These are phyloP conservation scores for Itoplectis maculator DNA, from an alignment of 2,888 invertebrate genomes.

Conservation along the genomic window DNA sequence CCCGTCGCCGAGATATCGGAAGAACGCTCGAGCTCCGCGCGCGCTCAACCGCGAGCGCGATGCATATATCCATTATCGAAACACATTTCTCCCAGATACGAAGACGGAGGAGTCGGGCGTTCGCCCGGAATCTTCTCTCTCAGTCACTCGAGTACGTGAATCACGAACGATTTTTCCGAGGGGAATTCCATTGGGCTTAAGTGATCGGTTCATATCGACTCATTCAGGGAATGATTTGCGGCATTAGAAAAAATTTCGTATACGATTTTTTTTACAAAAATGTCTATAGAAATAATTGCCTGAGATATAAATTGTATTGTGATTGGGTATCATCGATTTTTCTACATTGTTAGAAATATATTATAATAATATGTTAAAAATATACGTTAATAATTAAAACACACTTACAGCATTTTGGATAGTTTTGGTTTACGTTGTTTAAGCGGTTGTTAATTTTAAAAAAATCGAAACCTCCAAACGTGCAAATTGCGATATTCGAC, in stretches of 20 bases:
- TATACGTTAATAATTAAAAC: too few species aligned
- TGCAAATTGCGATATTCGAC: neutral
- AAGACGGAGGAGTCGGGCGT: too few species aligned
- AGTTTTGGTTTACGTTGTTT: too few species aligned
- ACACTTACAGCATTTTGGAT: too few species aligned
- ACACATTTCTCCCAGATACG: constrained; percentile 18
- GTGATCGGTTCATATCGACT: neutral
- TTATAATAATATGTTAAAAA: too few species aligned
- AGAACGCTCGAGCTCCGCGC: constrained; percentile 1
- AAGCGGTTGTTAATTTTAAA: too few species aligned
- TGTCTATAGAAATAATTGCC: too few species aligned
- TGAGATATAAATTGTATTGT: too few species aligned
- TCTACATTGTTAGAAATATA: neutral
- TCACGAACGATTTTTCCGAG: neutral
- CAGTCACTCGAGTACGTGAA: neutral
- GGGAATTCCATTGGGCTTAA: neutral
- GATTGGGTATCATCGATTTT: neutral
- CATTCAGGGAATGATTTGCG: too few species aligned
- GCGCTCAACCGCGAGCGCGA: constrained; percentile 7
- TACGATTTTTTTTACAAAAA: neutral
- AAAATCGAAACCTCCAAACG: neutral
- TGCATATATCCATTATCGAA: constrained; percentile 31
- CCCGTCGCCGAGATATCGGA: constrained; percentile 3
- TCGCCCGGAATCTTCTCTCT: neutral
- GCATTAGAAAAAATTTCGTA: too few species aligned